Conservation (phyloP, 1,140 invertebrate genomes). For the Paralvinella palmiformis region DNA sequence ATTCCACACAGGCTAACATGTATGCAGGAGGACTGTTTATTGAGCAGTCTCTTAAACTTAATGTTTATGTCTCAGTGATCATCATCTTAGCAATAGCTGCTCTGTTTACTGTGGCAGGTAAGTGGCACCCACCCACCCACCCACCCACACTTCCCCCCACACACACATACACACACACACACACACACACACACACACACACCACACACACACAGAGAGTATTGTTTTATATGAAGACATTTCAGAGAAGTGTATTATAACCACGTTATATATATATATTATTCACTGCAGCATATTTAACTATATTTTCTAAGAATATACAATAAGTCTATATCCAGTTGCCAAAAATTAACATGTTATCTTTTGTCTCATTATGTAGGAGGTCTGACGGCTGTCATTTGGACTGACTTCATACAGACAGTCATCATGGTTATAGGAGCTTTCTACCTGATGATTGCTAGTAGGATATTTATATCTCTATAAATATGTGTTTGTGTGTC, state of each 20-base stretch:
- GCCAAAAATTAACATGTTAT: not conserved
- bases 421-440: slow-evolving; percentile 58
- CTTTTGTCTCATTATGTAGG: slow-evolving; percentile 28
- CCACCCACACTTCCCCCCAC: too few species aligned
- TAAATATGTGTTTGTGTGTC: too few species aligned
- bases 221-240: too few species aligned
- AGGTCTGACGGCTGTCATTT: slow-evolving; percentile 57
- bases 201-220: too few species aligned
- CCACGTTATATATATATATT: too few species aligned
- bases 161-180: not conserved
- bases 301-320: not conserved
- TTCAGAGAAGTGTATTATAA: too few species aligned
- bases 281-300: not conserved
- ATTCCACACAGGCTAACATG: slow-evolving; percentile 53
- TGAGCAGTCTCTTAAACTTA: slow-evolving; percentile 51
- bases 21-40: slow-evolving; percentile 60
- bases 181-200: too few species aligned
- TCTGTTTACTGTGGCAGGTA: slow-evolving; percentile 52
- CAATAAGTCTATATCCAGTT: not conserved
- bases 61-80: slow-evolving; percentile 49
- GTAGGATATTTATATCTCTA: too few species aligned
- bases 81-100: slow-evolving; percentile 41
- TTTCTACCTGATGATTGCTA: slow-evolving; percentile 53
- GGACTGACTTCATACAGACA: slow-evolving; percentile 59
- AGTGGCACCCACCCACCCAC: slow-evolving; percentile 16